Percentiles rank a stretch among this genome's conserved stretches.
phyloP scores from a whole-genome alignment of 2,113 vertebrate species.

The Setophaga coronata region DNA sequence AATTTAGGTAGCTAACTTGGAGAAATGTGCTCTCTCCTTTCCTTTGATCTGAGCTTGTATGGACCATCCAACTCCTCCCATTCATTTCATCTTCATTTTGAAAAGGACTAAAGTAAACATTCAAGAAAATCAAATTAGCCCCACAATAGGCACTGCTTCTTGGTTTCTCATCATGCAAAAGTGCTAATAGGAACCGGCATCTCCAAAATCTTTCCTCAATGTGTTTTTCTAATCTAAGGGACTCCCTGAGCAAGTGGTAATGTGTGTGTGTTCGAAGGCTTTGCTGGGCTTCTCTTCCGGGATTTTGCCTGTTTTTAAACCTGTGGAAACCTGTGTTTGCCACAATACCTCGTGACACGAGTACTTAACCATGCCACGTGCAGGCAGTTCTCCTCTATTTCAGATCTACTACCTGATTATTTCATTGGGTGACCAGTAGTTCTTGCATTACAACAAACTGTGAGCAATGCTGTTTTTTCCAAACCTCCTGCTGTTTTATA shows the following conservation, averaged over 20 bases:
- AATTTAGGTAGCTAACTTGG: background rate
- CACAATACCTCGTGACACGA: rapidly evolving
- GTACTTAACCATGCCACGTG: background rate
- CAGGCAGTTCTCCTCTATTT: background rate
- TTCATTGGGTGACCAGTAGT: background rate
- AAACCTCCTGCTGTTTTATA: background rate
- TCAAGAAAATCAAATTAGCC: background rate
- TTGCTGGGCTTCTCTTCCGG: background rate
- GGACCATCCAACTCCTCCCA: background rate
- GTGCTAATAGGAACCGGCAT: background rate
- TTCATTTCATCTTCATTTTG: background rate
- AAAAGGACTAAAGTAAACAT: background rate
- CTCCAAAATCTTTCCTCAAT: background rate
- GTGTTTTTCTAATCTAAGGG: background rate
- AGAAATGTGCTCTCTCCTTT: background rate
- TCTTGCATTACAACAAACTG: background rate
- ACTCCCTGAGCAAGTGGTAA: background rate
- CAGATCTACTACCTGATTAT: background rate
- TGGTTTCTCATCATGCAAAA: background rate
- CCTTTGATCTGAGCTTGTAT: background rate
- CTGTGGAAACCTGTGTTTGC: background rate
- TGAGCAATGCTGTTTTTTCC: background rate
- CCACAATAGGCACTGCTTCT: rapidly evolving
- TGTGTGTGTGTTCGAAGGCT: background rate
- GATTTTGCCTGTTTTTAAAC: background rate